A percentile compares a stretch with the other conserved stretches of the same genome.
These are phyloP conservation scores for Poeciliopsis presidionis DNA, from an alignment of 2,797 vertebrate genomes.

Conservation along the genomic window DNA sequence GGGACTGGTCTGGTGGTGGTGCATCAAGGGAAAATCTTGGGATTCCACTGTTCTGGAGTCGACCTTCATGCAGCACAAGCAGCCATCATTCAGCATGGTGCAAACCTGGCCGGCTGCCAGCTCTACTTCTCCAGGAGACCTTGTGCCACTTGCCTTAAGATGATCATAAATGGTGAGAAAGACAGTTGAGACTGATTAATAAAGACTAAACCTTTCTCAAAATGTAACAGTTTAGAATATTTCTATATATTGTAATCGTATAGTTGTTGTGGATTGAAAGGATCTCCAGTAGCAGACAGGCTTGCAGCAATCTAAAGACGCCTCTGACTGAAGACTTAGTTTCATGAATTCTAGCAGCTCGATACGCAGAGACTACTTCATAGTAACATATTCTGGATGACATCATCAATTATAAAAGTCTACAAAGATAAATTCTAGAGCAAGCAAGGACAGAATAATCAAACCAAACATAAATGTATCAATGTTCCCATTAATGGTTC, in stretches of 20 bases:
- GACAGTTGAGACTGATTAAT: neutral
- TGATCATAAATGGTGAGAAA: slow-evolving; percentile 93
- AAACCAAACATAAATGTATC: no score
- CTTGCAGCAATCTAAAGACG: neutral
- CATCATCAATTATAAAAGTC: neutral
- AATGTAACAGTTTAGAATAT: neutral
- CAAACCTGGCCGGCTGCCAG: slow-evolving; percentile 86
- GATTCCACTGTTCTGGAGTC: slow-evolving; percentile 89
- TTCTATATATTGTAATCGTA: neutral
- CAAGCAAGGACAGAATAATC: neutral
- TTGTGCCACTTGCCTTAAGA: slow-evolving; percentile 95
- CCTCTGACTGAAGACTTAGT: no score
- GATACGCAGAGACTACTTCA: neutral
- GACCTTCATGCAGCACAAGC: slow-evolving; percentile 93
- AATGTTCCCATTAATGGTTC: no score
- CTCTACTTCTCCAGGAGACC: slow-evolving; percentile 96
- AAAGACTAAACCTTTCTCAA: neutral
- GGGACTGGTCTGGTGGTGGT: slow-evolving; percentile 91
- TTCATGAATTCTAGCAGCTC: neutral
- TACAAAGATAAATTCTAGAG: neutral
- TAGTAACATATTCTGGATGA: neutral
- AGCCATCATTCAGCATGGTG: slow-evolving; percentile 89
- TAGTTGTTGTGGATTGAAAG: neutral
- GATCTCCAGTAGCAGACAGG: neutral
- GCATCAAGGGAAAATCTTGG: slow-evolving; percentile 86